These are phyloP conservation scores for Porites australiensis DNA, from an alignment of 64 coral and sea anemone genomes.

Conservation along the genomic window DNA sequence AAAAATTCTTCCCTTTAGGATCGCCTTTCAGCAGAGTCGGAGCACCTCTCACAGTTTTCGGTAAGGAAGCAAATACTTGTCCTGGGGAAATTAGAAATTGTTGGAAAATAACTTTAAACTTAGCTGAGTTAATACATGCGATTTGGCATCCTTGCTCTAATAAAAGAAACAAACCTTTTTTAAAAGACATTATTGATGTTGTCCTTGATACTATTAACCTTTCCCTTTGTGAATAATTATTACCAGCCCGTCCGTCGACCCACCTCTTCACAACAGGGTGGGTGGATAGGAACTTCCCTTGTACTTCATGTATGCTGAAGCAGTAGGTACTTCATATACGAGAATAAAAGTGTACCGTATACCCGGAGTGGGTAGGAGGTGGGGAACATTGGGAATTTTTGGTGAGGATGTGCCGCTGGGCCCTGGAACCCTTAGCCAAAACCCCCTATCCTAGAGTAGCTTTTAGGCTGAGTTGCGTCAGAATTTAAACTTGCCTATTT, in stretches of 20 bases:
- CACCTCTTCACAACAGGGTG: background rate
- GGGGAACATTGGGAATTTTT: too few relatives aligned
- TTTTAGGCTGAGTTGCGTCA: too few relatives aligned
- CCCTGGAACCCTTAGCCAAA: too few relatives aligned
- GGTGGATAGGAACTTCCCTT: too few relatives aligned
- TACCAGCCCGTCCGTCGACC: background rate
- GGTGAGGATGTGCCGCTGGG: too few relatives aligned
- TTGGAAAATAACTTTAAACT: background rate
- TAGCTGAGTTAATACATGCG: background rate
- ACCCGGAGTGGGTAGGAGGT: too few relatives aligned
- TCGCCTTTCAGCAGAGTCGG: conserved; percentile 82
- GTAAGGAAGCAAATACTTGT: conserved; percentile 77
- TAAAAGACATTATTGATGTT: background rate
- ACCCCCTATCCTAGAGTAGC: too few relatives aligned
- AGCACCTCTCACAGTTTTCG: conserved; percentile 75
- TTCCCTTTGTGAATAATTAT: too few relatives aligned
- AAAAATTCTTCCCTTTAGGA: conserved; percentile 94
- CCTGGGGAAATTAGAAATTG: conserved; percentile 55
- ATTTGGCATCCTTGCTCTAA: background rate
- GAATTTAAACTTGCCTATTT: too few relatives aligned
- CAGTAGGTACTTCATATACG: too few relatives aligned
- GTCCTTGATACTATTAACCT: background rate
- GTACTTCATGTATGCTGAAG: too few relatives aligned
- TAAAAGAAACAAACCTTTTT: conserved; percentile 30
- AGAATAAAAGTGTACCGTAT: too few relatives aligned